A percentile compares a stretch with the other conserved stretches of the same genome.
phyloP scores from a whole-genome alignment of 1,140 invertebrate species.

The Plodia interpunctella region DNA sequence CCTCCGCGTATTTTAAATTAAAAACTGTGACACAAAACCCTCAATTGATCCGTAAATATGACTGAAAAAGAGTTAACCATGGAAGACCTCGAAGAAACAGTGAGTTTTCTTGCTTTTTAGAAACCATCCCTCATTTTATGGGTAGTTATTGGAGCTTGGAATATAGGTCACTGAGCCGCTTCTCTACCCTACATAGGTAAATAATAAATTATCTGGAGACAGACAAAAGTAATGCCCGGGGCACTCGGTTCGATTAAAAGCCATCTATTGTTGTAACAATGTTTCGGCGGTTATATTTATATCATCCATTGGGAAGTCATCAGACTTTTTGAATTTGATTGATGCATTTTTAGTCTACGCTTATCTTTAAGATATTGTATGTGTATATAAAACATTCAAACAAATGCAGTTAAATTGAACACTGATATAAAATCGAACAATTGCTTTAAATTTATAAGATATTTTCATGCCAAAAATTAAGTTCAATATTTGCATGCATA shows the following conservation, averaged over 20 bases:
- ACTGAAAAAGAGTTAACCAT: slow-evolving; percentile 55
- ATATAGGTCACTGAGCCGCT: slow-evolving; percentile 55
- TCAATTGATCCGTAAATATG: slow-evolving; percentile 35
- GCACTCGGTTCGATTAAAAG: not conserved
- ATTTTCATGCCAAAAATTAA: too few species aligned
- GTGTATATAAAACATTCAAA: not conserved
- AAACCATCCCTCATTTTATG: not conserved
- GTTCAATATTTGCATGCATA: too few species aligned
- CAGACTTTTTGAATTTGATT: not conserved
- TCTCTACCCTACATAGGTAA: slow-evolving; percentile 28
- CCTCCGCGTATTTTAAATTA: slow-evolving; percentile 7
- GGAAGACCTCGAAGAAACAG: slow-evolving; percentile 55
- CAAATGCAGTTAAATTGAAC: too few species aligned
- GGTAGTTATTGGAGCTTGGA: slow-evolving; percentile 12
- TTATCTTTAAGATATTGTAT: not conserved
- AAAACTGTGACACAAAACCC: slow-evolving; percentile 19
- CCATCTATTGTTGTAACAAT: not conserved
- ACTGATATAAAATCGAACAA: too few species aligned
- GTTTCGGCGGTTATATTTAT: not conserved
- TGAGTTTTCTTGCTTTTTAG: slow-evolving; percentile 25
- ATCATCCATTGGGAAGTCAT: not conserved
- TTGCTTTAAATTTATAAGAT: too few species aligned
- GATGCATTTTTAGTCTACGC: not conserved
- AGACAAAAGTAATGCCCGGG: not conserved
- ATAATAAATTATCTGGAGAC: slow-evolving; percentile 20